Base-by-base conservation (phyloP, 2,888 invertebrate genomes). In the Euplagia quadripunctaria region DNA sequence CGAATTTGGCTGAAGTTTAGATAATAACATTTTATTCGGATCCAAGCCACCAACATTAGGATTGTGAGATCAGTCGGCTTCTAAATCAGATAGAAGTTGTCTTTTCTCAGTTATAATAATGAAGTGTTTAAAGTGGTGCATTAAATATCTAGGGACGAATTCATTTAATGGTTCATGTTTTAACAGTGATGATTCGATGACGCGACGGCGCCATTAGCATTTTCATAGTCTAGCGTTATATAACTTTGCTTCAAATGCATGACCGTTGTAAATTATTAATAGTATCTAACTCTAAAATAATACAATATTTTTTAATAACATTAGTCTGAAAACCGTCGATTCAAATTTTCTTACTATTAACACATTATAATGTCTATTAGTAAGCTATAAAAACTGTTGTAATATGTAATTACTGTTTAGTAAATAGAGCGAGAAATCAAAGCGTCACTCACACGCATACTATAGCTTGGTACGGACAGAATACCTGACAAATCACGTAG, bases 401-500 rank as follows among this genome's bases (percentile, higher is more conserved):
- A 91, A 92, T 85, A 79, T 78, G 82, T 79, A 94, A 94, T 90
- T 85, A 87, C 88, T 86, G 81, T 79, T 85, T 80, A 88, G 82
- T 89, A 93, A 94, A 93, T 94, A 92, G 94, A 94, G 91, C 94
- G 92, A 86, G 87, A 91, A 93, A 93, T 93, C 90, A 88, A 89
- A 93, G 89, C 90, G 86, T 88, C 87, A 83, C 86, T 84, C 83
- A 88, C 90, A 91, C 89, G 89, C 89, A 81, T 75, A 86, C 82
- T 82, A 70, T 70, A 74, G 79, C 75, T 81, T 79, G 76, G 79
- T 82, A 84, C 82, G 81, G 78, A 82, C 80, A 79, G 79, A 83
- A 77, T 71, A 75, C 68, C 49, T 72, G 67, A 73, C 72, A 73
- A 66, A 12, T 20, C 49, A 55, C 61, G 0, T 51, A 80, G 73